Percentiles rank a stretch among this genome's conserved stretches.
Evolutionary conservation across 2,888 invertebrate genomes (phyloP).

Genomic region (Aquatica leii): DNA sequence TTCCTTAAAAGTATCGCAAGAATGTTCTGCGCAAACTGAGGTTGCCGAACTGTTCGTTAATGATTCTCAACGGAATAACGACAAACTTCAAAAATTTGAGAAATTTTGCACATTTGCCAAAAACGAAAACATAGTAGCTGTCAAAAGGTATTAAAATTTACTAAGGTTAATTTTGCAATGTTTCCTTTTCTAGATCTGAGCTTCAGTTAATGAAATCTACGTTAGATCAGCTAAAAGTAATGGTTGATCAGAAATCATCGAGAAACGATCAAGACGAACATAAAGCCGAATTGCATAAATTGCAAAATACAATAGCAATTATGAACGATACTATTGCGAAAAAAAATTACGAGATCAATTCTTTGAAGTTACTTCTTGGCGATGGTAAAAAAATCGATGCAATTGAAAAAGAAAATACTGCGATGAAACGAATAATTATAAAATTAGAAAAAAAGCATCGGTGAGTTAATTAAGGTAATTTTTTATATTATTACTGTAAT

Average conservation of each 20-base stretch:
- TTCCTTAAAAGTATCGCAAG: slow-evolving; percentile 51
- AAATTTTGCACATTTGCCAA: background rate
- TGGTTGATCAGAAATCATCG: slow-evolving; percentile 48
- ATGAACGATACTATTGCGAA: slow-evolving; percentile 27
- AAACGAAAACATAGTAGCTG: background rate
- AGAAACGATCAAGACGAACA: slow-evolving; percentile 44
- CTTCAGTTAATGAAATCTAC: slow-evolving; percentile 48
- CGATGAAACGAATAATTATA: slow-evolving; percentile 50
- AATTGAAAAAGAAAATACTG: slow-evolving; percentile 40
- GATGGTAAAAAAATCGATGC: slow-evolving; percentile 23
- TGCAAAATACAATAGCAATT: slow-evolving; percentile 5
- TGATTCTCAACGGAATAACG: too few relatives aligned
- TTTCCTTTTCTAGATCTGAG: slow-evolving; percentile 44
- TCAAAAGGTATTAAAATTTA: slow-evolving; percentile 32
- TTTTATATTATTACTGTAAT: background rate
- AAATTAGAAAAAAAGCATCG: slow-evolving; percentile 49
- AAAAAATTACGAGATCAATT: slow-evolving; percentile 25
- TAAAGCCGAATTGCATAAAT: background rate
- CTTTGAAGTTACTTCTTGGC: slow-evolving; percentile 13
- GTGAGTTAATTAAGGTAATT: slow-evolving; percentile 19
- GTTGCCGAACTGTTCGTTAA: too few relatives aligned
- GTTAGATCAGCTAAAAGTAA: slow-evolving; percentile 48
- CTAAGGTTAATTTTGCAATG: too few relatives aligned
- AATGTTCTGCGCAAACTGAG: slow-evolving; percentile 47
- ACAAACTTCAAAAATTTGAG: background rate